Evolutionary conservation across 2,888 invertebrate species (phyloP).

Genomic region (Mimas tiliae): DNA sequence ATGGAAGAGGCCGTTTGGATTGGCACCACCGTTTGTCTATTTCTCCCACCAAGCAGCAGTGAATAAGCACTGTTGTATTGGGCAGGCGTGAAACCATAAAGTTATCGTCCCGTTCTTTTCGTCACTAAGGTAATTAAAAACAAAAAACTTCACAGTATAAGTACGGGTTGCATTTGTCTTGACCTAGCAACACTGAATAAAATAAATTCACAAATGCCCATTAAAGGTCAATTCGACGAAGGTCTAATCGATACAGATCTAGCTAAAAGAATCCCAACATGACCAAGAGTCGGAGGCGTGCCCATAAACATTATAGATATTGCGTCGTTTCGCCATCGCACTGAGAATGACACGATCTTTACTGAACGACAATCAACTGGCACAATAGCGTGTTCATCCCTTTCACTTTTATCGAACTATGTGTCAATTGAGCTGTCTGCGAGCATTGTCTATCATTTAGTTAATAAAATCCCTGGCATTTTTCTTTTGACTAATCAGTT

Average conservation of each 20-base stretch:
- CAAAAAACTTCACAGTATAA: not conserved
- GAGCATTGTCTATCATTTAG: constrained; percentile 42
- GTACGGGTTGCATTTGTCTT: not conserved
- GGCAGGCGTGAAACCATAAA: no score
- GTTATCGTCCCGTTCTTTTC: no score
- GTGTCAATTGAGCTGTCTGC: constrained; percentile 70
- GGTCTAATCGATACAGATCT: constrained; percentile 30
- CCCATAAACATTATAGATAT: constrained; percentile 52
- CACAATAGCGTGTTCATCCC: constrained; percentile 70
- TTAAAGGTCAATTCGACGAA: constrained; percentile 13
- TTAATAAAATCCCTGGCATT: constrained; percentile 14
- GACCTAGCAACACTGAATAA: not conserved
- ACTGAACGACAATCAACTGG: constrained; percentile 59
- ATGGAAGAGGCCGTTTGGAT: no score
- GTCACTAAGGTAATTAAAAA: no score
- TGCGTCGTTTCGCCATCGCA: constrained; percentile 65
- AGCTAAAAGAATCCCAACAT: constrained; percentile 9
- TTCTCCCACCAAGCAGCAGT: no score
- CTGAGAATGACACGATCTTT: constrained; percentile 81
- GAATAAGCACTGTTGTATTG: no score
- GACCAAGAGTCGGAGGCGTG: constrained; percentile 41
- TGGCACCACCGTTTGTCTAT: no score
- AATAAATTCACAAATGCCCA: constrained; percentile 5
- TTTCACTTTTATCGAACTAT: constrained; percentile 70
- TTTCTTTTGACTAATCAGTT: constrained; percentile 6